These are phyloP conservation scores for Spatula clypeata DNA, from an alignment of 2,797 vertebrate species.

Conservation along the genomic window DNA sequence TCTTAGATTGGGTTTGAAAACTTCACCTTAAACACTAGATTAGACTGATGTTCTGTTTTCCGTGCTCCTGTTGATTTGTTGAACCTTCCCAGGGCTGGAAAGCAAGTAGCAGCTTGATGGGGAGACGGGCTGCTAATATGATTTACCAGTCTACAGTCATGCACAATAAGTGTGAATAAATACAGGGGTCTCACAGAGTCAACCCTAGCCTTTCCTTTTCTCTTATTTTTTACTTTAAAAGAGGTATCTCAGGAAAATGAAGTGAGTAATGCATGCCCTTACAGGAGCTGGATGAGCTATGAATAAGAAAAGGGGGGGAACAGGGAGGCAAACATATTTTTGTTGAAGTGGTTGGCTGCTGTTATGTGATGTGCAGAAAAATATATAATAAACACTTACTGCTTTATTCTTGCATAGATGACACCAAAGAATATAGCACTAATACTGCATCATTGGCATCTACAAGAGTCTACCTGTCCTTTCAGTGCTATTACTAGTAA, in stretches of 20 bases:
- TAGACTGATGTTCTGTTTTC: slow-evolving; percentile 94
- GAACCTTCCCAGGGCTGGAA: slow-evolving; percentile 91
- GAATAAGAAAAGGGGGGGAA: slow-evolving; percentile 77
- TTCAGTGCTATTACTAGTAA: not conserved
- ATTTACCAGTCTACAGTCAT: slow-evolving; percentile 96
- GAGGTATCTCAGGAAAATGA: slow-evolving; percentile 87
- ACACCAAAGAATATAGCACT: slow-evolving; percentile 29
- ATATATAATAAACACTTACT: slow-evolving; percentile 57
- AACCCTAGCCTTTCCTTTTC: slow-evolving; percentile 88
- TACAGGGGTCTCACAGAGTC: slow-evolving; percentile 92
- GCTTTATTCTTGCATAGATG: slow-evolving; percentile 57
- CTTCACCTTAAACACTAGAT: slow-evolving; percentile 92
- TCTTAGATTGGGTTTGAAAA: slow-evolving; percentile 93
- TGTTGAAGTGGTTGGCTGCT: slow-evolving; percentile 81
- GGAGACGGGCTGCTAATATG: slow-evolving; percentile 92
- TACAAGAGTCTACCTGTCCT: not conserved
- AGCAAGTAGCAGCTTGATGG: slow-evolving; percentile 91
- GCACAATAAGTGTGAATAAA: slow-evolving; percentile 93
- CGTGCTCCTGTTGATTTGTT: slow-evolving; percentile 95
- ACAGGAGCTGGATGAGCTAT: slow-evolving; percentile 84
- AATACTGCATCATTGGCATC: slow-evolving; percentile 20
- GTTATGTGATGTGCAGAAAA: slow-evolving; percentile 71
- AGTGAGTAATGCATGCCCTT: slow-evolving; percentile 89
- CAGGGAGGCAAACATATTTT: slow-evolving; percentile 80
- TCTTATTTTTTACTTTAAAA: slow-evolving; percentile 85